phyloP scores from a whole-genome alignment of 2,113 vertebrate genomes.

The Otus sunia region DNA sequence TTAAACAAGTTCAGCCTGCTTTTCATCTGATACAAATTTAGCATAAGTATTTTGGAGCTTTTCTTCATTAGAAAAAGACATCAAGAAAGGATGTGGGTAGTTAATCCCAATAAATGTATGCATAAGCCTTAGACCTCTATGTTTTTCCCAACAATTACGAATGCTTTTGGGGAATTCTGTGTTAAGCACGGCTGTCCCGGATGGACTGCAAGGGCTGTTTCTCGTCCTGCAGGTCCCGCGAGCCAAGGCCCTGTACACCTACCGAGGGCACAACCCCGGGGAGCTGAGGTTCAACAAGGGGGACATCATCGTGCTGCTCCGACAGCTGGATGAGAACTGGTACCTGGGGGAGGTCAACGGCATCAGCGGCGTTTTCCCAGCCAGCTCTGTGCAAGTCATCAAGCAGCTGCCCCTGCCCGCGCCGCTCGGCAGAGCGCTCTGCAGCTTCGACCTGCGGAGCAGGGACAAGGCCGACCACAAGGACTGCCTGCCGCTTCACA shows the following conservation, averaged over 20 bases:
- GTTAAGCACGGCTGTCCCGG: neutral
- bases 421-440: slow-evolving; percentile 83
- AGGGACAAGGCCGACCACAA: slow-evolving; percentile 74
- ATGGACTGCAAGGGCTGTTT: neutral
- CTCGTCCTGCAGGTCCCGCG: slow-evolving; percentile 76
- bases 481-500: slow-evolving; percentile 80
- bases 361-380: slow-evolving; percentile 69
- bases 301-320: slow-evolving; percentile 76
- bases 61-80: slow-evolving; percentile 21
- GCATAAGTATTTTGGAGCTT: slow-evolving; percentile 9
- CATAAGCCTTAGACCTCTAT: neutral
- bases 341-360: slow-evolving; percentile 79
- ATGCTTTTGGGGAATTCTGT: neutral
- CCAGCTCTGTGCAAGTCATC: slow-evolving; percentile 74
- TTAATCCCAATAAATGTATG: neutral
- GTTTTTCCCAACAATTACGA: neutral
- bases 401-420: slow-evolving; percentile 74
- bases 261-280: slow-evolving; percentile 75
- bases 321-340: slow-evolving; percentile 83
- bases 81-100: slow-evolving; percentile 40
- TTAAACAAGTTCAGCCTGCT: slow-evolving; percentile 40
- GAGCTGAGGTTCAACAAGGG: slow-evolving; percentile 81
- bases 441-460: slow-evolving; percentile 78
- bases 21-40: slow-evolving; percentile 34
- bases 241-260: slow-evolving; percentile 76